Evolutionary conservation across 1,140 invertebrate genomes (phyloP), one percentile per base, ranked within the genome.

Genomic region (Scylla paramamosain): DNA sequence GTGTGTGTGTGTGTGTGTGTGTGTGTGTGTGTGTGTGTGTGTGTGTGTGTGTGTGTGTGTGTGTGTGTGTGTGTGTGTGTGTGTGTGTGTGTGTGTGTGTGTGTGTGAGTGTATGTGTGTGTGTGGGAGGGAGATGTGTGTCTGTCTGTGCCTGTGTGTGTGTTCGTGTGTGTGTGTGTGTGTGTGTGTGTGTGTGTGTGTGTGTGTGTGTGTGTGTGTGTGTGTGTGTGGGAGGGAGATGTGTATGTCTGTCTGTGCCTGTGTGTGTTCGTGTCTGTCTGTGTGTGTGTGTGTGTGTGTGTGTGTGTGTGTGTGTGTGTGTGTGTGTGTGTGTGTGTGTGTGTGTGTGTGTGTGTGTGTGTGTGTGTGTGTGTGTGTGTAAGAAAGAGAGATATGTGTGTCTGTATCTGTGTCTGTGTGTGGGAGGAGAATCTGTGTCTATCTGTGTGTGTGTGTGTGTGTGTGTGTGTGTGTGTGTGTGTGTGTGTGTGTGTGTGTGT

Each of bases 201-300:
- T 59, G 20, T 59, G 20, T 59, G 20, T 59, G 20, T 59, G 20
- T 59, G 20, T 59, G 20, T 59, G 20, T 59, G 20, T 59, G 20
- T 59, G 20, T 59, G 20, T 59, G 39, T 39, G 39, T 39, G 39
- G 39, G 39, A 39, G 39, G 6, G 6, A 32, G 25, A 0, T n/a
- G 39, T 90, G 31, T 90, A 0, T 52, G 83, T 86, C 4, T 86
- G 83, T 86, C 4, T 86, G 83, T 86, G 45, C 46, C 0, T 90
- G 45, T 90, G 45, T 90, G 88, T 90, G 88, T 90, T 32, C 46
- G 88, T 90, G 88, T 90, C 39, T 90, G 88, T 90, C 39, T 90
- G 88, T 90, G 88, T 90, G 88, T 90, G 88, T 1, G 88, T 90
- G 88, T 90, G 88, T 48, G 83, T 8, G 83, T 86, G 25, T 86